Evolutionary conservation across 2,797 vertebrate genomes (phyloP).

Genomic region (Peromyscus attwateri): DNA sequence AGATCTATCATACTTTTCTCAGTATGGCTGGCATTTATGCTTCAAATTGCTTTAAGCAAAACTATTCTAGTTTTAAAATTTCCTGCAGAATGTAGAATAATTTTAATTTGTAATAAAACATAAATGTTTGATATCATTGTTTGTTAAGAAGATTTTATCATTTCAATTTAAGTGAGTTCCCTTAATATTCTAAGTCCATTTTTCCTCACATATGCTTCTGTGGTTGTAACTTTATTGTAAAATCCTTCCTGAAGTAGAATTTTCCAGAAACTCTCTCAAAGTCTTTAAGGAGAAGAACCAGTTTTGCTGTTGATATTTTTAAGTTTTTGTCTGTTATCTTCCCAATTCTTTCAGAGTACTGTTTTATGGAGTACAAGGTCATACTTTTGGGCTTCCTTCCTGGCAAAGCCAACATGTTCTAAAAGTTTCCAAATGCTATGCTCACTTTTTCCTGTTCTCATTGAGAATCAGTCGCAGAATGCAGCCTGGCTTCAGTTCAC

Average conservation of each 20-base stretch:
- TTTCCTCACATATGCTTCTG: neutral
- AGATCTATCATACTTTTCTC: neutral
- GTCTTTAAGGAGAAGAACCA: neutral
- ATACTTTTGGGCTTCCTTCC: neutral
- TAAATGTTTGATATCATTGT: neutral
- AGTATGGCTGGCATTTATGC: neutral
- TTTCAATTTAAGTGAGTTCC: neutral
- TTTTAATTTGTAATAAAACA: neutral
- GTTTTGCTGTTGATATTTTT: neutral
- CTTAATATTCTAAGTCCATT: neutral
- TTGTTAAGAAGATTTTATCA: neutral
- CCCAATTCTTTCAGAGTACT: neutral
- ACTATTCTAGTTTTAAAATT: conserved; percentile 15
- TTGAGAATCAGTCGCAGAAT: neutral
- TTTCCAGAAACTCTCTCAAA: neutral
- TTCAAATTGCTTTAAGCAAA: neutral
- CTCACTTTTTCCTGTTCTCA: neutral
- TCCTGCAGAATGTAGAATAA: neutral
- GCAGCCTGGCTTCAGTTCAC: neutral
- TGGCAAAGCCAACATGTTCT: neutral
- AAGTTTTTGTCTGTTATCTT: neutral
- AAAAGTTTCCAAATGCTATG: neutral
- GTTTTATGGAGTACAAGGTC: neutral
- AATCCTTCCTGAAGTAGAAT: neutral
- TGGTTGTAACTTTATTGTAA: neutral